phyloP scores from a whole-genome alignment of 2,113 vertebrate species.

The Pipa parva region DNA sequence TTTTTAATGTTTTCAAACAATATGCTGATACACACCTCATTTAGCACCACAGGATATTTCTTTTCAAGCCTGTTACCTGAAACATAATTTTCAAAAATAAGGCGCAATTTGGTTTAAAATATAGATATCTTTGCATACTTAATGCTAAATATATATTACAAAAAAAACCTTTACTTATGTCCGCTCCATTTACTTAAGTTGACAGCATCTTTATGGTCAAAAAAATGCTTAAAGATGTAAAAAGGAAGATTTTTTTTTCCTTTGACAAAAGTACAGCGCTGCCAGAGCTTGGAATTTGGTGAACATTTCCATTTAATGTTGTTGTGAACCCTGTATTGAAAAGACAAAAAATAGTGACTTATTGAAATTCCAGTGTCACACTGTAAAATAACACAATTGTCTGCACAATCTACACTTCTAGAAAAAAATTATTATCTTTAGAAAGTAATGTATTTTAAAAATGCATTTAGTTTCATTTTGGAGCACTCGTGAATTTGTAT shows the following conservation, averaged over 20 bases:
- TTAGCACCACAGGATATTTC: slow-evolving; percentile 93
- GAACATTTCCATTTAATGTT: slow-evolving; percentile 68
- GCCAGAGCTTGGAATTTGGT: slow-evolving; percentile 49
- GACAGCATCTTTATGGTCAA: slow-evolving; percentile 56
- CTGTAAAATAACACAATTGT: too few species aligned
- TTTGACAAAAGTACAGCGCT: slow-evolving; percentile 51
- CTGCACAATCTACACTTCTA: too few species aligned
- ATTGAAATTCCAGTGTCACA: too few species aligned
- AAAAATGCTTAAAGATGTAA: slow-evolving; percentile 54
- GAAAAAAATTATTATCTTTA: too few species aligned
- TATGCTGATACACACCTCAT: slow-evolving; percentile 78
- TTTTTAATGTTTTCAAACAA: slow-evolving; percentile 71
- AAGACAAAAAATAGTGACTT: slow-evolving; percentile 19
- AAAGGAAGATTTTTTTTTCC: slow-evolving; percentile 50
- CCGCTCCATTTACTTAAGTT: slow-evolving; percentile 54
- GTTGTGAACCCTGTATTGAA: slow-evolving; percentile 84
- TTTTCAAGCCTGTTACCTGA: slow-evolving; percentile 91
- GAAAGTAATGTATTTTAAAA: too few species aligned
- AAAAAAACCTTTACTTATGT: slow-evolving; percentile 66
- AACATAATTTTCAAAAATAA: slow-evolving; percentile 86
- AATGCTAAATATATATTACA: slow-evolving; percentile 63
- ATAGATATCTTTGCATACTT: slow-evolving; percentile 76
- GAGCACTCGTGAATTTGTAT: too few species aligned
- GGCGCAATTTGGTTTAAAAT: slow-evolving; percentile 88
- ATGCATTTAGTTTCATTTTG: too few species aligned